Percentiles rank a stretch among this genome's conserved stretches.
Evolutionary conservation across 23 tunicate species (phyloP).

Genomic region (Styela clava): DNA sequence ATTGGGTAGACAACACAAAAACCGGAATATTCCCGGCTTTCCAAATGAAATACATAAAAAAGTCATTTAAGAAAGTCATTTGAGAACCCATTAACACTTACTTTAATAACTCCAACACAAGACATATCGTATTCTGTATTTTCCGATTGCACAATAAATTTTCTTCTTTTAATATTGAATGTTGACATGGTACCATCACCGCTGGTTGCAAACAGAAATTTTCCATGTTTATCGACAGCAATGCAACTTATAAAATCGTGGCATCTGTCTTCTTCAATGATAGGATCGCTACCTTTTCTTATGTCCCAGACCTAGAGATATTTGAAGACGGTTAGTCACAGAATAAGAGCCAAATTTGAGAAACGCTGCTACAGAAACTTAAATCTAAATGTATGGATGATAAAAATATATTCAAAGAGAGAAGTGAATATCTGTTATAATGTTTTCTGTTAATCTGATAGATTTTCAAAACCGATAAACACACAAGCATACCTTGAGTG

Average conservation of each 20-base stretch:
- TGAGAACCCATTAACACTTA: neutral
- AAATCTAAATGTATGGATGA: too few relatives aligned
- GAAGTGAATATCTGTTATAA: too few relatives aligned
- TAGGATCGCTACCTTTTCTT: slow-evolving; percentile 55
- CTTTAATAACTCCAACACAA: slow-evolving; percentile 57
- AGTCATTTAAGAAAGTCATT: neutral
- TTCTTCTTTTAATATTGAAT: slow-evolving; percentile 60
- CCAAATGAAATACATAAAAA: too few relatives aligned
- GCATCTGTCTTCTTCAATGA: slow-evolving; percentile 52
- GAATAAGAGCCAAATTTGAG: neutral
- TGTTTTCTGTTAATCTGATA: too few relatives aligned
- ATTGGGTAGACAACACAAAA: too few relatives aligned
- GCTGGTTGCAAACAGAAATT: slow-evolving; percentile 60
- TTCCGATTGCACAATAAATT: slow-evolving; percentile 68
- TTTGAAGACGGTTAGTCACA: neutral
- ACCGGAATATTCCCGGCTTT: too few relatives aligned
- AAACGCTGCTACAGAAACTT: too few relatives aligned
- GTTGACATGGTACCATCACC: slow-evolving; percentile 90
- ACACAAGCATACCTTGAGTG: slow-evolving; percentile 57
- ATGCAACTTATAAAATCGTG: slow-evolving; percentile 65
- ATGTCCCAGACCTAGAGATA: slow-evolving; percentile 76
- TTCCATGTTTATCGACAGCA: slow-evolving; percentile 48
- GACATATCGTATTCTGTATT: slow-evolving; percentile 55
- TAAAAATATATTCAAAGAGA: too few relatives aligned
- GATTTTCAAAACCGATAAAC: too few relatives aligned